Evolutionary conservation across 2,888 invertebrate genomes (phyloP), one percentile per base, ranked within the genome.

Genomic region (Papilio protenor): DNA sequence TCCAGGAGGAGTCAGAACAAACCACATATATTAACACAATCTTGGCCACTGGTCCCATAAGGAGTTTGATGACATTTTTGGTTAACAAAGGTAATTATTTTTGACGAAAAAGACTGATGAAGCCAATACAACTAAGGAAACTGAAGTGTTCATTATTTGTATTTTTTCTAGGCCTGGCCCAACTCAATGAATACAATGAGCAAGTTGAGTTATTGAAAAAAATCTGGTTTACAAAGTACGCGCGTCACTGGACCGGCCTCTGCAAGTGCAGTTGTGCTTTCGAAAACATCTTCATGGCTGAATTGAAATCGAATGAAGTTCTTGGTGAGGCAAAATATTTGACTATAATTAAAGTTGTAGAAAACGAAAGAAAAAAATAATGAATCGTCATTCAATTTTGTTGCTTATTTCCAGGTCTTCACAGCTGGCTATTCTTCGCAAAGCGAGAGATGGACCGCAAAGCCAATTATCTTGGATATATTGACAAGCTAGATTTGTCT

Each of bases 271-370:
- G 98, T 84, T 97, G 97, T 80, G 99, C 98, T 8, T 99, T 99
- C 88, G 99, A 99, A 88, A 99, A 99, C 89, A 97, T 98, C 47
- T 98, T 99, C 89, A 96, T 98, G 83, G 97, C 98, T 12, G 99
- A 99, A 93, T 95, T 97, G 1, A 98, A 98, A 88, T 96, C 96
- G 73, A 96, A 96, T 77, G 96, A 96, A 81, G 96, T 99, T 3
- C 96, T 96, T 52, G 95, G 95, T 95, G 83, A 87, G 90, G 49
- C n/a, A 71, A 33, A 71, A 47, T 21, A 2, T 55, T 6, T 55
- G n/a, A n/a, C n/a, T n/a, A 10, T 49, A 16, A 52, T 12, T 64
- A 3, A 55, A 73, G 16, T 21, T 12, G 10, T 14, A n/a, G 33
- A 12, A 23, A 49, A 21, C n/a, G 1, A 33, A 11, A 47, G 5